A percentile compares a stretch with the other conserved stretches of the same genome.
These are phyloP conservation scores for Notarius quadriscutis DNA, from an alignment of 2,113 vertebrate species.

Conservation along the genomic window DNA sequence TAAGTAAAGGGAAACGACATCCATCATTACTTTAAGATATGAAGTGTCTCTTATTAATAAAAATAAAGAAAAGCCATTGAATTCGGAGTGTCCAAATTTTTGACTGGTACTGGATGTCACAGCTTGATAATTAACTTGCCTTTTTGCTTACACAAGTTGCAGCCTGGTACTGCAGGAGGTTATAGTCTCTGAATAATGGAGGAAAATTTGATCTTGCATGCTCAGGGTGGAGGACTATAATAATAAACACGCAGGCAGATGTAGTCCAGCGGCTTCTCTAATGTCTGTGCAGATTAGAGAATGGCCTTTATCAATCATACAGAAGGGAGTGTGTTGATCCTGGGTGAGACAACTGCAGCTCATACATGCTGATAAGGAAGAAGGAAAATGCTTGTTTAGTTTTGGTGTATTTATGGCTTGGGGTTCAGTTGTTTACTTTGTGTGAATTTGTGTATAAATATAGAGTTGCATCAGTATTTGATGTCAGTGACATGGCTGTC, in stretches of 20 bases:
- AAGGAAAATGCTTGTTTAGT: neutral
- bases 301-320: neutral
- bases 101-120: conserved; percentile 34
- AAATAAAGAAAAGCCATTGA: no score
- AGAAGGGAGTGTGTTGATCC: neutral
- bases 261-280: neutral
- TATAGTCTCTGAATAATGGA: conserved; percentile 22
- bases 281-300: neutral
- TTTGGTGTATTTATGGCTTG: neutral
- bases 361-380: neutral
- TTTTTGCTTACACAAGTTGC: conserved; percentile 35
- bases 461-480: neutral
- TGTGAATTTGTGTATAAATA: neutral
- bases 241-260: conserved; percentile 21
- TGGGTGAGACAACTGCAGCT: no score
- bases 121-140: conserved; percentile 58
- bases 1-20: no score
- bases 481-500: neutral
- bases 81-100: no score
- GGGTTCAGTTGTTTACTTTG: neutral
- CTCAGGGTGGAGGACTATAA: conserved; percentile 35
- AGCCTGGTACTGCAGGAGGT: conserved; percentile 56
- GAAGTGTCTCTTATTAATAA: no score
- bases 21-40: no score
- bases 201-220: conserved; percentile 24